These are phyloP conservation scores for Mycteria americana DNA, from an alignment of 2,797 vertebrate species.

Conservation along the genomic window DNA sequence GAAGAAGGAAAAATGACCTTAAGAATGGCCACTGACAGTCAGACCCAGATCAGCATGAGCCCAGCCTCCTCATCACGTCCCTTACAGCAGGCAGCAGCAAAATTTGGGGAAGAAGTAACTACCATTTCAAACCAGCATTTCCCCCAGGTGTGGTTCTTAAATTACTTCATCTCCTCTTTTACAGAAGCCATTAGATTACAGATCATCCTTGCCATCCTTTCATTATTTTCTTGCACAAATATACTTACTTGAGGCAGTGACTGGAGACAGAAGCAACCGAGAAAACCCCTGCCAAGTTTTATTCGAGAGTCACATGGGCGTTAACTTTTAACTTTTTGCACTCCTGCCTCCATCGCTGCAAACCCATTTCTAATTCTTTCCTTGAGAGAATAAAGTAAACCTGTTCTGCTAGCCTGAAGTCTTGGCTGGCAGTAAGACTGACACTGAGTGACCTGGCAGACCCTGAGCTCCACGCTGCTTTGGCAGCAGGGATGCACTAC, in stretches of 20 bases:
- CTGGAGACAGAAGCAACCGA: not conserved
- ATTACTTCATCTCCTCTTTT: not conserved
- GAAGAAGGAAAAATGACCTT: not conserved
- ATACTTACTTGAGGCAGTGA: not conserved
- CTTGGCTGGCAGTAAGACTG: not conserved
- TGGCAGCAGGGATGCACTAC: not conserved
- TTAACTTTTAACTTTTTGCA: not conserved
- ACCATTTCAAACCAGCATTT: not conserved
- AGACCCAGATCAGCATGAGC: not conserved
- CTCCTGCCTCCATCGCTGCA: not conserved
- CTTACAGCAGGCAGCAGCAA: not conserved
- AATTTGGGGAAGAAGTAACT: not conserved
- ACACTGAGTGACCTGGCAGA: not conserved
- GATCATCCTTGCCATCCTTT: not conserved
- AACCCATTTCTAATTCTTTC: not conserved
- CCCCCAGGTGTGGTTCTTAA: not conserved
- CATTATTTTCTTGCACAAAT: not conserved
- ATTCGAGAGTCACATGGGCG: fast-evolving
- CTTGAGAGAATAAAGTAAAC: not conserved
- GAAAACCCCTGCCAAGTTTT: not conserved
- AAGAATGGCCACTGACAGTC: not conserved
- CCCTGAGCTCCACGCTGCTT: not conserved
- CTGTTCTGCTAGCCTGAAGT: not conserved
- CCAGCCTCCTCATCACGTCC: not conserved
- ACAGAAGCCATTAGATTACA: not conserved